Evolutionary conservation across 2,797 vertebrate species (phyloP).

Genomic region (Coluber constrictor): DNA sequence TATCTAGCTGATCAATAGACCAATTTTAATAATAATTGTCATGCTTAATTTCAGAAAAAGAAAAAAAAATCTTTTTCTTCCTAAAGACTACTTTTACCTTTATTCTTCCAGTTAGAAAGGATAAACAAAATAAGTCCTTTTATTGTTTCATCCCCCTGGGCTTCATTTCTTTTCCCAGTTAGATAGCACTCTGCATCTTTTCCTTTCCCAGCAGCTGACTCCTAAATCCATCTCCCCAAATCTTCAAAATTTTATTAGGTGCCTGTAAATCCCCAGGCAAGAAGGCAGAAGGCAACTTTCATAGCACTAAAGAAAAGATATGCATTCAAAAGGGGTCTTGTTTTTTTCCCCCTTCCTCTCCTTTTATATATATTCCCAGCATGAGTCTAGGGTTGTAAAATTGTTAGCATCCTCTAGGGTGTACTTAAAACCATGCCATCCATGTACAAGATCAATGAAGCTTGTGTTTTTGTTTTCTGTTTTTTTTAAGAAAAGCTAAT

Average conservation of each 20-base stretch:
- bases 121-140: neutral
- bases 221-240: slow-evolving; percentile 22
- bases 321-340: slow-evolving; percentile 15
- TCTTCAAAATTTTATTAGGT: slow-evolving; percentile 17
- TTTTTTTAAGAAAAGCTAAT: slow-evolving; percentile 39
- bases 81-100: neutral
- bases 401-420: slow-evolving; percentile 25
- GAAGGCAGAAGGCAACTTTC: slow-evolving; percentile 1
- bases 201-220: neutral
- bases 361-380: neutral
- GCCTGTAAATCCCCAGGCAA: slow-evolving; percentile 9
- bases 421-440: slow-evolving; percentile 43
- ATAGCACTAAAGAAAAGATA: slow-evolving; percentile 3
- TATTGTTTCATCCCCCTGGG: neutral
- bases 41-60: neutral
- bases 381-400: slow-evolving; percentile 20
- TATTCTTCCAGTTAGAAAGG: neutral
- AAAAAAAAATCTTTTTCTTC: too few relatives aligned
- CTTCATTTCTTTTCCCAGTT: neutral
- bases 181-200: neutral
- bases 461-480: neutral
- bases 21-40: neutral
- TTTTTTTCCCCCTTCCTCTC: slow-evolving; percentile 10
- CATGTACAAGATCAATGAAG: slow-evolving; percentile 24
- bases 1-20: neutral